Evolutionary conservation across 2,113 vertebrate species (phyloP).

Genomic region (Vanacampus margaritifer): DNA sequence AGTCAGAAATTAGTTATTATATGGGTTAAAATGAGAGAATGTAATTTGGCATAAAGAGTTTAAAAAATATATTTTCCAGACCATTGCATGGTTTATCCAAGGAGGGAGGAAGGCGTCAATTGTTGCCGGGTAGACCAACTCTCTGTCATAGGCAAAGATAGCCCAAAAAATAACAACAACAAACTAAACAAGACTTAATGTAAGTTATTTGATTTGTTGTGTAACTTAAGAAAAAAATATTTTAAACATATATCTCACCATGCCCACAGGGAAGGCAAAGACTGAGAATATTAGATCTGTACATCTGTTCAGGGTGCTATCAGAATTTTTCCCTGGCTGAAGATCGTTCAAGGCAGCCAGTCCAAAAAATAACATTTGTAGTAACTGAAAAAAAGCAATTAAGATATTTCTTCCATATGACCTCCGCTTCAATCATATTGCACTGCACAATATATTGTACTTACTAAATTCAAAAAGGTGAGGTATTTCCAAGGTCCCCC

Average conservation of each 20-base stretch:
- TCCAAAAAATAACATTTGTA: constrained; percentile 71
- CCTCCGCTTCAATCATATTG: not conserved
- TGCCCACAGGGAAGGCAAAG: constrained; percentile 72
- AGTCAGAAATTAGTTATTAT: not conserved
- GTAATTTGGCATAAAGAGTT: not conserved
- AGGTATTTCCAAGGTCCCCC: constrained; percentile 78
- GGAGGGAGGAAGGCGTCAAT: constrained; percentile 78
- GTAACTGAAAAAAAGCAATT: constrained; percentile 51
- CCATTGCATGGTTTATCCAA: constrained; percentile 88
- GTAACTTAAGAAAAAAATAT: not conserved
- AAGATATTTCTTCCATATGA: not conserved
- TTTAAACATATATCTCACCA: constrained; percentile 49
- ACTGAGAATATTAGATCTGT: constrained; percentile 71
- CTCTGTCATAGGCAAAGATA: constrained; percentile 79
- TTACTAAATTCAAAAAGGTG: constrained; percentile 76
- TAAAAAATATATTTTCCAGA: constrained; percentile 60
- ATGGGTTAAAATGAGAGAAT: not conserved
- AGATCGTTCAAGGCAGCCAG: constrained; percentile 62
- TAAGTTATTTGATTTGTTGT: not conserved
- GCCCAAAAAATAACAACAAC: constrained; percentile 83
- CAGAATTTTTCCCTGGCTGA: constrained; percentile 30
- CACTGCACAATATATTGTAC: not conserved
- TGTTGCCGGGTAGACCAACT: constrained; percentile 80
- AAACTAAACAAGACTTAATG: constrained; percentile 66
- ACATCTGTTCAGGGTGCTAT: constrained; percentile 35